phyloP scores from a whole-genome alignment of 2,888 invertebrate species.

The Falcaria lacertinaria region DNA sequence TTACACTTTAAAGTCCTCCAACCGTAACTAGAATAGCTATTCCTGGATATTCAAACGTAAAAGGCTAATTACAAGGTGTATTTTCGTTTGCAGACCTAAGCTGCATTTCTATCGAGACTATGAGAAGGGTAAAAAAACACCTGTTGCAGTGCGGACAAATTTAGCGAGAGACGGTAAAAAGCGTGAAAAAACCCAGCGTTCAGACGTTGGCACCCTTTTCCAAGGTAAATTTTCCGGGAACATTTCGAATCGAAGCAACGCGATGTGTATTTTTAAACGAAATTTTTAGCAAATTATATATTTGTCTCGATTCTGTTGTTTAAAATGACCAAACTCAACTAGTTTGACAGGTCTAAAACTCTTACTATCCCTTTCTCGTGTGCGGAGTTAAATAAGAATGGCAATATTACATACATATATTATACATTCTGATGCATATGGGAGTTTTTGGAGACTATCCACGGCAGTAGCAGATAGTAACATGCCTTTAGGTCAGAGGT shows the following conservation, averaged over 20 bases:
- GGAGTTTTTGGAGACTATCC: no score
- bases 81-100: constrained; percentile 36
- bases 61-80: constrained; percentile 26
- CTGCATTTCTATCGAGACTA: constrained; percentile 29
- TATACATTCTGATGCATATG: no score
- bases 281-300: not conserved
- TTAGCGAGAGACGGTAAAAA: constrained; percentile 55
- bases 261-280: constrained; percentile 17
- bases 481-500: no score
- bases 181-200: constrained; percentile 31
- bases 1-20: constrained; percentile 24
- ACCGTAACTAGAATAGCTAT: constrained; percentile 4
- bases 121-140: constrained; percentile 26
- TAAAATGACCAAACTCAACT: not conserved
- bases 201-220: constrained; percentile 49
- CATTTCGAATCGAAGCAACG: constrained; percentile 36
- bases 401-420: no score
- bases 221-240: constrained; percentile 28
- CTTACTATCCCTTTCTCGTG: no score
- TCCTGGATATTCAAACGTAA: constrained; percentile 23
- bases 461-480: no score
- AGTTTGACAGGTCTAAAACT: no score
- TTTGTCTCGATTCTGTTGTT: not conserved
- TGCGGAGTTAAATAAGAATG: no score
- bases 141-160: constrained; percentile 52